Percentiles rank a stretch among this genome's conserved stretches.
Conservation (phyloP, 2,797 vertebrate genomes). For the Psittacula derbiana region DNA sequence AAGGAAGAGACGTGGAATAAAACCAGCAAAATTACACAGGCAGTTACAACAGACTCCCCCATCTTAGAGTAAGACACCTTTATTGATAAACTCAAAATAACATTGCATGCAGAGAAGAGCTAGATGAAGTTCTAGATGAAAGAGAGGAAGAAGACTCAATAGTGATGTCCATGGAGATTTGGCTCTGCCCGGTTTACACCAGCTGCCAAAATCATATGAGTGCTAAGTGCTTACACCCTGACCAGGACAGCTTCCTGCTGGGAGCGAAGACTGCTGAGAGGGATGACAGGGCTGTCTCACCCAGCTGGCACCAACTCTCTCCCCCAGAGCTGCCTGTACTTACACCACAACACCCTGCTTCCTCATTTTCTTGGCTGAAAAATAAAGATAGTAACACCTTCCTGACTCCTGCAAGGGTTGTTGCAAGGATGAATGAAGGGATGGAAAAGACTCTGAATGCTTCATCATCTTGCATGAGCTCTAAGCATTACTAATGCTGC, state of each 20-base stretch:
- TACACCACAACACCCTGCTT: neutral
- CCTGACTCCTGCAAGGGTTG: neutral
- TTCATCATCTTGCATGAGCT: neutral
- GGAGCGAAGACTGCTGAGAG: neutral
- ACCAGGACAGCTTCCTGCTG: neutral
- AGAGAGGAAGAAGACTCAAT: neutral
- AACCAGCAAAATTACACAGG: neutral
- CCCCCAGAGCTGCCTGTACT: rapidly evolving
- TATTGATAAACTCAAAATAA: neutral
- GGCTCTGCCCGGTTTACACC: neutral
- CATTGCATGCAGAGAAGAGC: neutral
- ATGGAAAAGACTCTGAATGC: neutral
- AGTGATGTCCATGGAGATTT: neutral
- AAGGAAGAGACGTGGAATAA: neutral
- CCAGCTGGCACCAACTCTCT: neutral
- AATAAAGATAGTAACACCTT: neutral
- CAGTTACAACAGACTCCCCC: neutral
- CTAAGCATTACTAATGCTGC: rapidly evolving
- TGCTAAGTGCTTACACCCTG: neutral
- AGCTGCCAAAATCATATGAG: neutral
- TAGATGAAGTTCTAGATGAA: neutral
- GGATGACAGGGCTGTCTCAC: neutral
- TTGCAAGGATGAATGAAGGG: neutral
- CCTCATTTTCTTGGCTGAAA: neutral
- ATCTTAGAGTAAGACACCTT: neutral